Conservation (phyloP, 2,113 vertebrate genomes). For the Cardinalis cardinalis region DNA sequence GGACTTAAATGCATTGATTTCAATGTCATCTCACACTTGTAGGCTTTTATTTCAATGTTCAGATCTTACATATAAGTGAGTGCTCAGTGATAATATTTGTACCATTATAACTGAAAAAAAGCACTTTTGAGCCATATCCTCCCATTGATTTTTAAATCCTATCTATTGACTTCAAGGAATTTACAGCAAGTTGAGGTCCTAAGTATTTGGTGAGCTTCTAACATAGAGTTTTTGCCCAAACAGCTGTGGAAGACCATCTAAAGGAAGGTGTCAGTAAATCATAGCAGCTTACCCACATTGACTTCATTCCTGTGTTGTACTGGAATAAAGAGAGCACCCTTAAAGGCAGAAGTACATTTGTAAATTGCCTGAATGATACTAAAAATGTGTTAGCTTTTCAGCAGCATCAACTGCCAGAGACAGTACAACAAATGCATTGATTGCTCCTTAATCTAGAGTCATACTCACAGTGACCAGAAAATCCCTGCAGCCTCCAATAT, state of each 20-base stretch:
- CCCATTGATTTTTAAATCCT: conserved; percentile 43
- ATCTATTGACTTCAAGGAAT: conserved; percentile 14
- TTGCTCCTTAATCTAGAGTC: background rate
- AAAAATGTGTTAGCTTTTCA: background rate
- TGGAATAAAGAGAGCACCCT: background rate
- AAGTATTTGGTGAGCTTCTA: background rate
- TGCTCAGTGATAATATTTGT: conserved; percentile 14
- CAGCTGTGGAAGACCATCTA: background rate
- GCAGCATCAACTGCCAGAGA: background rate
- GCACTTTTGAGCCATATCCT: background rate
- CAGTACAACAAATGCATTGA: background rate
- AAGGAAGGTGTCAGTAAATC: background rate
- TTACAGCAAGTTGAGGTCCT: background rate
- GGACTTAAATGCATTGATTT: conserved; percentile 1
- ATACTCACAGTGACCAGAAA: conserved; percentile 17
- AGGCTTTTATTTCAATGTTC: conserved; percentile 1
- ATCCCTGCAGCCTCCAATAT: conserved; percentile 20
- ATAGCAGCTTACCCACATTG: background rate
- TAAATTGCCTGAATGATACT: background rate
- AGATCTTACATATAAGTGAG: background rate
- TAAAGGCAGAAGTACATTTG: background rate
- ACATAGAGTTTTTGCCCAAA: background rate
- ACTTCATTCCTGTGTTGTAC: background rate
- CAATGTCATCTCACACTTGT: background rate
- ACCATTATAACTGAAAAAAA: background rate